phyloP scores from a whole-genome alignment of 2,797 vertebrate genomes.

The Mus minutoides region DNA sequence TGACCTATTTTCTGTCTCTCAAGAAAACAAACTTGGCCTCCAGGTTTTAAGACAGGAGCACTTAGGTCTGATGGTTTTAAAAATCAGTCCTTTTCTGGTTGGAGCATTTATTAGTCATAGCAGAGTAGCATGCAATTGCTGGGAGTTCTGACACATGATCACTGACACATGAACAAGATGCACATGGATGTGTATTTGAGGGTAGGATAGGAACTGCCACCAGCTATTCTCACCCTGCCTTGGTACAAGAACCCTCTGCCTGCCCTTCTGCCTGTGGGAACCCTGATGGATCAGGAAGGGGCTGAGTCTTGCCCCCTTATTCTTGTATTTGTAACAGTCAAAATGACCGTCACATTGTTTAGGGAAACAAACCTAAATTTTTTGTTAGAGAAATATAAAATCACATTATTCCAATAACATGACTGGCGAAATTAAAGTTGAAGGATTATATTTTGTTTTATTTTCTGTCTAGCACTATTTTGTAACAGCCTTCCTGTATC shows the following conservation, averaged over 20 bases:
- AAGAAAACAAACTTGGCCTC: neutral
- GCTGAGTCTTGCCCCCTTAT: neutral
- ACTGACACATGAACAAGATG: neutral
- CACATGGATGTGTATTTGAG: neutral
- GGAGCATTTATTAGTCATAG: neutral
- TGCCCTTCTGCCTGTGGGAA: neutral
- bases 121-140: neutral
- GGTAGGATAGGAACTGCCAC: neutral
- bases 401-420: slow-evolving; percentile 54
- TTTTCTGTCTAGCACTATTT: slow-evolving; percentile 56
- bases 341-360: slow-evolving; percentile 64
- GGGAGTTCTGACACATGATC: neutral
- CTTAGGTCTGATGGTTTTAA: neutral
- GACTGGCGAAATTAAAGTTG: slow-evolving; percentile 56
- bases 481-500: slow-evolving; percentile 52
- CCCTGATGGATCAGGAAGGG: neutral
- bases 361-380: slow-evolving; percentile 38
- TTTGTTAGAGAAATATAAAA: slow-evolving; percentile 68
- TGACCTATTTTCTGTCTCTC: neutral
- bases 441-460: slow-evolving; percentile 57
- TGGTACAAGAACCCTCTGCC: neutral
- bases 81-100: slow-evolving; percentile 9
- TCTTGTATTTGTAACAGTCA: slow-evolving; percentile 50
- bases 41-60: neutral
- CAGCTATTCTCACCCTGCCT: neutral